A percentile compares a stretch with the other conserved stretches of the same genome.
These are phyloP conservation scores for Ageneiosus marmoratus DNA, from an alignment of 2,113 vertebrate species.

Conservation along the genomic window DNA sequence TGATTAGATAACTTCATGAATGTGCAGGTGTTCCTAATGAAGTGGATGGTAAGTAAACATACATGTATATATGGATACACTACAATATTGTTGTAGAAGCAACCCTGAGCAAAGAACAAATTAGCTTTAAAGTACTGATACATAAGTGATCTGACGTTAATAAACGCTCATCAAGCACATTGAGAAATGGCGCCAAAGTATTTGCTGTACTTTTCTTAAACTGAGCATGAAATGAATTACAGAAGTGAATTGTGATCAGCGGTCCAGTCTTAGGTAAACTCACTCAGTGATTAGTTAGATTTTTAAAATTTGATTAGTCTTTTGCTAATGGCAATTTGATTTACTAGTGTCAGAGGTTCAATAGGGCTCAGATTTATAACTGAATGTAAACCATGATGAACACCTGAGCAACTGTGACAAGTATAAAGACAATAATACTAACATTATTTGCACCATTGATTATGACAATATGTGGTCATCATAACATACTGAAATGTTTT, in stretches of 20 bases:
- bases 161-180: constrained; percentile 41
- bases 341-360: constrained; percentile 60
- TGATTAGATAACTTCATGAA: no score
- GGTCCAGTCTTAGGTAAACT: background rate
- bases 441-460: constrained; percentile 58
- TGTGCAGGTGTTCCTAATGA: no score
- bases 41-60: no score
- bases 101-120: constrained; percentile 37
- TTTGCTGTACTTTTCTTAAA: constrained; percentile 51
- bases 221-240: constrained; percentile 44
- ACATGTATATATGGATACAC: constrained; percentile 36
- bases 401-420: constrained; percentile 58
- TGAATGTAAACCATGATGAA: constrained; percentile 73
- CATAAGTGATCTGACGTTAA: constrained; percentile 5
- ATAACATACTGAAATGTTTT: constrained; percentile 40
- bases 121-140: constrained; percentile 11
- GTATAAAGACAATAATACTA: constrained; percentile 57
- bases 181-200: constrained; percentile 38
- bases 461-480: constrained; percentile 38
- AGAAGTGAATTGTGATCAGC: constrained; percentile 35
- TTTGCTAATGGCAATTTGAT: constrained; percentile 6
- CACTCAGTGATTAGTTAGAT: background rate
- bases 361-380: constrained; percentile 63
- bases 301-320: background rate
- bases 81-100: background rate